phyloP scores from a whole-genome alignment of 2,113 vertebrate species.

The Syngnathoides biaculeatus region DNA sequence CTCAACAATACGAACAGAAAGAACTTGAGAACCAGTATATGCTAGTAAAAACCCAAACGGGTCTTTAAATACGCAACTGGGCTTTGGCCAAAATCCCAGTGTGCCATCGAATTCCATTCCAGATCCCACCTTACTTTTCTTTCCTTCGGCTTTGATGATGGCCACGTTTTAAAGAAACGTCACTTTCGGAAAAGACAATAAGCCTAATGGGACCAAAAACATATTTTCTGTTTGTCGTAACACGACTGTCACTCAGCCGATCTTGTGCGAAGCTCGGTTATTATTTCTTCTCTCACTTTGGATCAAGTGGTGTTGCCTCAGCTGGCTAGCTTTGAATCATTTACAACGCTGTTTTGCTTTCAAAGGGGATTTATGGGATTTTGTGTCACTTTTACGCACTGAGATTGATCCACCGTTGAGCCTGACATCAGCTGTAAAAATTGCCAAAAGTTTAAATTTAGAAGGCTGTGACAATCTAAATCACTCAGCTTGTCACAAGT shows the following conservation, averaged over 20 bases:
- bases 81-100: conserved; percentile 52
- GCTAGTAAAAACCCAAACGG: conserved; percentile 25
- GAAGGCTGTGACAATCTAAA: conserved; percentile 13
- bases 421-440: conserved; percentile 46
- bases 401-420: conserved; percentile 39
- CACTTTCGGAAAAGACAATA: conserved; percentile 45
- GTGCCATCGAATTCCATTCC: conserved; percentile 59
- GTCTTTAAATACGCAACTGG: conserved; percentile 40
- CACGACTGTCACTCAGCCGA: conserved; percentile 52
- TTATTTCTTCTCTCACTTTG: conserved; percentile 59
- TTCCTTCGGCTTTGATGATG: conserved; percentile 58
- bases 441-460: conserved; percentile 23
- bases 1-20: conserved; percentile 20
- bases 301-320: conserved; percentile 61
- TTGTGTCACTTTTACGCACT: conserved; percentile 45
- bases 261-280: conserved; percentile 24
- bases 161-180: conserved; percentile 46
- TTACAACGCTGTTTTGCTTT: conserved; percentile 47
- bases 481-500: background rate
- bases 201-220: conserved; percentile 34
- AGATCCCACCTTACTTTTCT: conserved; percentile 50
- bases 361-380: conserved; percentile 58
- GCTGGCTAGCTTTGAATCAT: conserved; percentile 57
- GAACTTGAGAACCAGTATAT: conserved; percentile 20
- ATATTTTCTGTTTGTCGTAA: conserved; percentile 49